A percentile compares a stretch with the other conserved stretches of the same genome.
Conservation (phyloP, 2,113 vertebrate species). For the Cyanoliseus patagonus region DNA sequence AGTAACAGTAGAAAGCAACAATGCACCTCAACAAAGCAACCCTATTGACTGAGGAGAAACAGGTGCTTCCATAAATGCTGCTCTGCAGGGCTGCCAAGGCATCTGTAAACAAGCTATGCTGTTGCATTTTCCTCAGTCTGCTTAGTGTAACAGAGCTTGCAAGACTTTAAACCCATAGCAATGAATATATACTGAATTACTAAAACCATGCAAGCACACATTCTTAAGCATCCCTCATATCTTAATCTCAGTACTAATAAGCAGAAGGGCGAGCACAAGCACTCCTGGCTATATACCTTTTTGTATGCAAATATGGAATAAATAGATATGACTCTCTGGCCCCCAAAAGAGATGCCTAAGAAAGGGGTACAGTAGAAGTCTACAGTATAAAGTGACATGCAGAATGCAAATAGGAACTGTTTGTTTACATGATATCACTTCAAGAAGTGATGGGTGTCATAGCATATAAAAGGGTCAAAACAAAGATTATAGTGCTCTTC, state of each 20-base stretch:
- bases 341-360: not conserved
- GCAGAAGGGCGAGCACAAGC: not conserved
- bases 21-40: not conserved
- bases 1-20: not conserved
- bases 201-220: not conserved
- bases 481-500: not conserved
- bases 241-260: not conserved
- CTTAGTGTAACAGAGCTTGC: not conserved
- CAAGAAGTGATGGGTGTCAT: not conserved
- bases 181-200: not conserved
- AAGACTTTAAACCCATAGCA: not conserved
- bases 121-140: not conserved
- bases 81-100: conserved; percentile 27
- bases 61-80: not conserved
- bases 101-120: not conserved
- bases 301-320: not conserved
- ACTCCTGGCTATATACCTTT: not conserved
- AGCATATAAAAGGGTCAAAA: not conserved
- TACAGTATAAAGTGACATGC: not conserved
- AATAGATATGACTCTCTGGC: not conserved
- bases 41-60: not conserved
- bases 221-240: not conserved
- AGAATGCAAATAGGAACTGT: not conserved
- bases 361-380: not conserved
- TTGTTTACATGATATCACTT: not conserved